A percentile compares a stretch with the other conserved stretches of the same genome.
These are phyloP conservation scores for Heliconius congener DNA, from an alignment of 1,140 invertebrate species.

Conservation along the genomic window DNA sequence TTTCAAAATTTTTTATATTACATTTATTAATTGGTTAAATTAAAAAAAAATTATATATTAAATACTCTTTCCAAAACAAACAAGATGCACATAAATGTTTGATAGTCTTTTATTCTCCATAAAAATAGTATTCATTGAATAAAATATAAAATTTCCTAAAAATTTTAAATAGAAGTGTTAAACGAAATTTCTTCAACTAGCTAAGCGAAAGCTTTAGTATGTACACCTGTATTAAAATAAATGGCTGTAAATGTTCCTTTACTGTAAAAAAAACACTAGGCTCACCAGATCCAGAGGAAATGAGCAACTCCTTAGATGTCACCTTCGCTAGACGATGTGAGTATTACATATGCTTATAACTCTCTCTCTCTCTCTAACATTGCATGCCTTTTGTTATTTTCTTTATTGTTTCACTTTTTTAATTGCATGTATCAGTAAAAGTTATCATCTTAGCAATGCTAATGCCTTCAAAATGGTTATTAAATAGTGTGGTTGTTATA, in stretches of 20 bases:
- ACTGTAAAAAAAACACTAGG: slow-evolving; percentile 47
- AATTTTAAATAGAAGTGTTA: no score
- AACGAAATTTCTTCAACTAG: background rate
- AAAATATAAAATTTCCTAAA: no score
- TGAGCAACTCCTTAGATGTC: slow-evolving; percentile 51
- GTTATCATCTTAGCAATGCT: no score
- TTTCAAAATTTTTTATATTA: no score
- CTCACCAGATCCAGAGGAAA: slow-evolving; percentile 55
- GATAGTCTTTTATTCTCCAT: no score
- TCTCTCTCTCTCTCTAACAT: background rate
- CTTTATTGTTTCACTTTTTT: background rate
- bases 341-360: slow-evolving; percentile 34
- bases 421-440: background rate
- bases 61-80: background rate
- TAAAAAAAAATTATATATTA: background rate
- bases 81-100: no score
- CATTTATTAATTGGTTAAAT: background rate
- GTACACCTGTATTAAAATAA: background rate
- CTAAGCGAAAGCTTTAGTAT: background rate
- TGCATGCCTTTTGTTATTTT: background rate
- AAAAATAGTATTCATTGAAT: no score
- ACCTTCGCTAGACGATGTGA: slow-evolving; percentile 52
- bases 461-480: background rate
- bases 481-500: background rate
- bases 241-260: slow-evolving; percentile 14